Evolutionary conservation across 2,888 invertebrate species (phyloP).

Genomic region (Sialis lutaria): DNA sequence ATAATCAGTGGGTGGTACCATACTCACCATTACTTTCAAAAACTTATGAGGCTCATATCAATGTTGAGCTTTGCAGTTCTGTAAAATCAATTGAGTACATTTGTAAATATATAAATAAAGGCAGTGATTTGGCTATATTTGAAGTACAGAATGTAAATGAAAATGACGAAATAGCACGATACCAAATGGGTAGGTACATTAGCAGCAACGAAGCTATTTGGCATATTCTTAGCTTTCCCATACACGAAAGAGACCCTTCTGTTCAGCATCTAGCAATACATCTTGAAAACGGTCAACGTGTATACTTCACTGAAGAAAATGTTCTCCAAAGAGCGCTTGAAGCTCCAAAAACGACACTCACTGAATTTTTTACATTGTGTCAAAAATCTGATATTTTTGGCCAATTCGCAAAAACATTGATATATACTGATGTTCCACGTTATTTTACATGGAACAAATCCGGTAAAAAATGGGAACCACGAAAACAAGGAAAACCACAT

Average conservation of each 20-base stretch:
- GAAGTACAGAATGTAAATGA: too few species aligned
- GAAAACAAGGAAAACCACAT: too few species aligned
- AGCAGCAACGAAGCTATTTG: slow-evolving; percentile 13
- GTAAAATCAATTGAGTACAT: too few species aligned
- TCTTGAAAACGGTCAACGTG: slow-evolving; percentile 15
- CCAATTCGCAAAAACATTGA: background rate
- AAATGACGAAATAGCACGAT: too few species aligned
- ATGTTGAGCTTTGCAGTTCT: too few species aligned
- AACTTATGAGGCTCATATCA: too few species aligned
- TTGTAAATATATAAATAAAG: too few species aligned
- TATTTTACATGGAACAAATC: too few species aligned
- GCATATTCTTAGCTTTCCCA: slow-evolving; percentile 11
- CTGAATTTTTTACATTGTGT: slow-evolving; percentile 12
- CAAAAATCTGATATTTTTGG: slow-evolving; percentile 10
- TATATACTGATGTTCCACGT: slow-evolving; percentile 11
- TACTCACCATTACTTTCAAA: too few species aligned
- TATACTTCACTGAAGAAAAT: slow-evolving; percentile 13
- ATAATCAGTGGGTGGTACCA: too few species aligned
- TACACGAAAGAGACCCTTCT: slow-evolving; percentile 7
- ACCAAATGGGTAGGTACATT: slow-evolving; percentile 12
- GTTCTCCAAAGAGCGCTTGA: slow-evolving; percentile 6
- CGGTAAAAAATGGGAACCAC: too few species aligned
- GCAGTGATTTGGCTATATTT: too few species aligned
- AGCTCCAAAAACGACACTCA: slow-evolving; percentile 11
- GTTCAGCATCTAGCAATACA: slow-evolving; percentile 7